Evolutionary conservation across 2,113 vertebrate genomes (phyloP).

Genomic region (Chionis minor): DNA sequence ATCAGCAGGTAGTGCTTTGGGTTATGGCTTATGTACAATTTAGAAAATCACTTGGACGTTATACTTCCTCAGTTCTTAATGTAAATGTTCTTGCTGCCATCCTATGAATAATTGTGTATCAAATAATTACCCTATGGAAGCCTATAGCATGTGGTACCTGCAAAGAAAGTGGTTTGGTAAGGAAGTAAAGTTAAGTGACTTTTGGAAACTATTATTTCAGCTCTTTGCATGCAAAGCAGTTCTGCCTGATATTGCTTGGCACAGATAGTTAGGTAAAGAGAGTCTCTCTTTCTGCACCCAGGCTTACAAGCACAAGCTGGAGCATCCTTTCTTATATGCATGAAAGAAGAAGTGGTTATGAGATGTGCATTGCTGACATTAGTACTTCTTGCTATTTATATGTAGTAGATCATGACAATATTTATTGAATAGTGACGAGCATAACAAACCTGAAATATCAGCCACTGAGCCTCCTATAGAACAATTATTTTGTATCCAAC

Average conservation of each 20-base stretch:
- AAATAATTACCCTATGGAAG: not conserved
- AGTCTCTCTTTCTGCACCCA: not conserved
- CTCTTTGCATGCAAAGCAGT: not conserved
- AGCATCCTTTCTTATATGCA: not conserved
- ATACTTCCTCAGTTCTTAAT: not conserved
- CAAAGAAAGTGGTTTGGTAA: not conserved
- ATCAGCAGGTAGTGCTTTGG: not conserved
- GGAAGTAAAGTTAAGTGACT: not conserved
- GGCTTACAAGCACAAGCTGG: not conserved
- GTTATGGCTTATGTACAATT: not conserved
- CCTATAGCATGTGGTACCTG: not conserved
- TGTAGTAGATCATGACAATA: not conserved
- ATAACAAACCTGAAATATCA: not conserved
- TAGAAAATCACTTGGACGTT: constrained; percentile 29
- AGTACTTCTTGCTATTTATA: not conserved
- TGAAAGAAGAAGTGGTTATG: not conserved
- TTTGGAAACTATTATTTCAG: not conserved
- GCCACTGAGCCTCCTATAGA: not conserved
- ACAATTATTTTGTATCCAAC: not conserved
- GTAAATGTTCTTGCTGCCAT: not conserved
- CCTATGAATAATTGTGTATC: not conserved
- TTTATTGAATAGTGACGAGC: not conserved
- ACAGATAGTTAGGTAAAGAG: not conserved
- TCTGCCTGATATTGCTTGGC: not conserved
- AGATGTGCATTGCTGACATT: not conserved